Evolutionary conservation across 2,888 invertebrate species (phyloP).

Genomic region (Ametastegia equiseti): DNA sequence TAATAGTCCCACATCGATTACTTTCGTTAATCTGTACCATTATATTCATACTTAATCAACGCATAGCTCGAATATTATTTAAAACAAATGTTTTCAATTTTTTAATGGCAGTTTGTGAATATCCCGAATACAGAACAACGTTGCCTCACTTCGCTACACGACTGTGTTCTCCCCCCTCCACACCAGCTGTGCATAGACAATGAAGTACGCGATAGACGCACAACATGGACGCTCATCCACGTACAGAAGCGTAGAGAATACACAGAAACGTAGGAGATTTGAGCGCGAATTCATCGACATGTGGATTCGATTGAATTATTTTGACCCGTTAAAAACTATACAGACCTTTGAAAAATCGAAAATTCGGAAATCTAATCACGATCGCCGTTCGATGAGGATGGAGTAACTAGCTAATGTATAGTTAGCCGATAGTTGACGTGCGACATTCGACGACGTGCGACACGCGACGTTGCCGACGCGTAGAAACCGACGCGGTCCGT

Average conservation of each 20-base stretch:
- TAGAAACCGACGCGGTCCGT: background rate
- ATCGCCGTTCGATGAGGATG: background rate
- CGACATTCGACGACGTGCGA: background rate
- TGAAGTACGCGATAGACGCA: background rate
- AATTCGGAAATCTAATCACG: background rate
- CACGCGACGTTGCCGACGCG: constrained; percentile 27
- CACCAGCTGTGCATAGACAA: constrained; percentile 7
- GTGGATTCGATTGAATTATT: background rate
- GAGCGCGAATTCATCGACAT: background rate
- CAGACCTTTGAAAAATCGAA: background rate
- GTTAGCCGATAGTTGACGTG: background rate
- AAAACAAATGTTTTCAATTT: constrained; percentile 4
- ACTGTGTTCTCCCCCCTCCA: background rate
- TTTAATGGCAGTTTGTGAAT: constrained; percentile 11
- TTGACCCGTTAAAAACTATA: background rate
- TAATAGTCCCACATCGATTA: constrained; percentile 57
- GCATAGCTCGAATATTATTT: background rate
- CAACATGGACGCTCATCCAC: background rate
- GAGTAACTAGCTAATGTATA: background rate
- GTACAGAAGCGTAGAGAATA: background rate
- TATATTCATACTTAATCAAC: background rate
- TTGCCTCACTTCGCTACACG: constrained; percentile 10
- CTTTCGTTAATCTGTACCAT: background rate
- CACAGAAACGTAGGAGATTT: background rate
- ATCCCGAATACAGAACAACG: background rate